Evolutionary conservation across 2,113 vertebrate genomes (phyloP).

Genomic region (Hemiscyllium ocellatum): DNA sequence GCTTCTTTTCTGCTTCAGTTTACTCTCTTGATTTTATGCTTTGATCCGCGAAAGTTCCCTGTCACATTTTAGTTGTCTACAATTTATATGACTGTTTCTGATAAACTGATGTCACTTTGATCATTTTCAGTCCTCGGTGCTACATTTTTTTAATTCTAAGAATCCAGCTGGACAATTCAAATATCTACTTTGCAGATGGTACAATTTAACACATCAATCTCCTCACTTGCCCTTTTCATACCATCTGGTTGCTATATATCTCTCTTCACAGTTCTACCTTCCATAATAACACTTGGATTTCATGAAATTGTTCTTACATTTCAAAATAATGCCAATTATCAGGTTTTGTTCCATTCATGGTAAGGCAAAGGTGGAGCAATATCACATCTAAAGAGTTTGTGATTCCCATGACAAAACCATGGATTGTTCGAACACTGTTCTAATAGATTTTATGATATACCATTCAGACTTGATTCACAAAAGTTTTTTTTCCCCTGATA

Average conservation of each 20-base stretch:
- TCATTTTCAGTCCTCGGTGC: not conserved
- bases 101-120: not conserved
- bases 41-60: not conserved
- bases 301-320: not conserved
- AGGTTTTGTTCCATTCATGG: not conserved
- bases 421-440: not conserved
- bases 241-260: not conserved
- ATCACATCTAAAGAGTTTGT: not conserved
- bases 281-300: not conserved
- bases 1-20: no score
- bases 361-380: not conserved
- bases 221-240: not conserved
- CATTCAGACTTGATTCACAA: not conserved
- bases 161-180: not conserved
- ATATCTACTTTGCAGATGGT: not conserved
- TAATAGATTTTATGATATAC: not conserved
- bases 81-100: not conserved
- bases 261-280: not conserved
- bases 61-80: not conserved
- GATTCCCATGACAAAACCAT: not conserved
- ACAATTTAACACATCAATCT: not conserved
- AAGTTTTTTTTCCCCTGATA: not conserved
- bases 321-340: no score
- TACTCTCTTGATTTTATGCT: not conserved
- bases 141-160: not conserved